Evolutionary conservation across 2,888 invertebrate species (phyloP), one percentile per base, ranked within the genome.

Genomic region (Hypomecis atomaria): DNA sequence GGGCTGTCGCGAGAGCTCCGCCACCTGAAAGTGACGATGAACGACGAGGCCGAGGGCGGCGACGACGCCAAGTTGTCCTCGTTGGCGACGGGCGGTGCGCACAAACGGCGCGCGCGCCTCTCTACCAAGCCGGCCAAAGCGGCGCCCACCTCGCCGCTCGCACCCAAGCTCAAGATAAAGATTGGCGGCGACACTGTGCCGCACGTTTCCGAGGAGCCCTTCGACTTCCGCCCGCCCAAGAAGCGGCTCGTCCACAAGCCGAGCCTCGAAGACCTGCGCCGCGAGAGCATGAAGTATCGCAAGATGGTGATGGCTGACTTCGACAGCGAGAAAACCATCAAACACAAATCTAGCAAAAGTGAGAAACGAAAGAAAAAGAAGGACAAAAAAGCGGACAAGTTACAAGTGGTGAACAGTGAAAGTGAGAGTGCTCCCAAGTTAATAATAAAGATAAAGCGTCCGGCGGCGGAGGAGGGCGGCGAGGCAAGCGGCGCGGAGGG

Each of bases 271-370:
- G 97, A 97, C 78, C 87, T 97, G 54, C 95, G 95, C 69, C 94
- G 97, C 2, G 97, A 97, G 77, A 97, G 96, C 75, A 97, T 98
- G 97, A 97, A 97, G 81, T 98, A 94, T 85, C 94, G 98, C 11
- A 95, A 96, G 69, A 95, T 94, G 93, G 95, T 98, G 4, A 97
- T 97, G 96, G 96, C 96, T 5, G 96, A 96, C 78, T 97, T 97
- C 78, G 96, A 96, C 74, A 94, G 94, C 71, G 95, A 96, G 72
- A 94, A 94, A 71, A 87, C 88, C 11, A 91, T 93, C 71, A 88
- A 91, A 72, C 82, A 82, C 74, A 88, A 90, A 82, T 81, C 88
- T 62, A 83, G 75, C 63, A 90, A 89, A 64, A 86, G 87, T 69
- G 89, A 91, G 71, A 89, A 88, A 75, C 86, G 88, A 38, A 91